Evolutionary conservation across 2,888 invertebrate species (phyloP).

Genomic region (Drosophila rubida): DNA sequence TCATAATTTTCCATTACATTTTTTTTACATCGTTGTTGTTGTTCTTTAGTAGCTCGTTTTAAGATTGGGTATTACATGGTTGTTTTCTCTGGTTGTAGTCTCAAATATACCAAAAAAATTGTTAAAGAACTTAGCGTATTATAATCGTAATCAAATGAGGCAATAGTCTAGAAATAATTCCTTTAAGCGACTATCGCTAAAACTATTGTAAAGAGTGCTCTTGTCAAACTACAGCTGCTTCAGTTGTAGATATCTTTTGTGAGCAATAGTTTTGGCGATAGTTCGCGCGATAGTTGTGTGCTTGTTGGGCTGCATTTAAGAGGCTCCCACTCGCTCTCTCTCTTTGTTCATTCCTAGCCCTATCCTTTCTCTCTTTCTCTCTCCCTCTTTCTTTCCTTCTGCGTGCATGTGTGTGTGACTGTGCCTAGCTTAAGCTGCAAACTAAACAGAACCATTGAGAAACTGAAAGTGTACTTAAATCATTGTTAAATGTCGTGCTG

Average conservation of each 20-base stretch:
- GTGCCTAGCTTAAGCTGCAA: constrained; percentile 11
- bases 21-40: background rate
- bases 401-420: constrained; percentile 5
- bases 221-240: background rate
- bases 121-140: background rate
- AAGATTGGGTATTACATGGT: constrained; percentile 7
- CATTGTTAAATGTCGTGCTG: constrained; percentile 69
- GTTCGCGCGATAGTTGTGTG: background rate
- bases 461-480: constrained; percentile 71
- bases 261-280: constrained; percentile 4
- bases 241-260: background rate
- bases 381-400: constrained; percentile 3
- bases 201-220: background rate
- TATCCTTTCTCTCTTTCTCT: background rate
- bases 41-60: background rate
- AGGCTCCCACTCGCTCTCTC: background rate
- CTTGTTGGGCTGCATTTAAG: constrained; percentile 34
- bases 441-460: constrained; percentile 44
- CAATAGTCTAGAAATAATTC: background rate
- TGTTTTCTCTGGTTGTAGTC: constrained; percentile 22
- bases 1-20: constrained; percentile 3
- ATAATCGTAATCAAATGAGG: background rate
- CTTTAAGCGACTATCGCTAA: background rate
- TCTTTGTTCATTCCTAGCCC: background rate
- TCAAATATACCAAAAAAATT: constrained; percentile 32